Conservation (phyloP, 2,113 vertebrate species). For the Pedetes capensis region DNA sequence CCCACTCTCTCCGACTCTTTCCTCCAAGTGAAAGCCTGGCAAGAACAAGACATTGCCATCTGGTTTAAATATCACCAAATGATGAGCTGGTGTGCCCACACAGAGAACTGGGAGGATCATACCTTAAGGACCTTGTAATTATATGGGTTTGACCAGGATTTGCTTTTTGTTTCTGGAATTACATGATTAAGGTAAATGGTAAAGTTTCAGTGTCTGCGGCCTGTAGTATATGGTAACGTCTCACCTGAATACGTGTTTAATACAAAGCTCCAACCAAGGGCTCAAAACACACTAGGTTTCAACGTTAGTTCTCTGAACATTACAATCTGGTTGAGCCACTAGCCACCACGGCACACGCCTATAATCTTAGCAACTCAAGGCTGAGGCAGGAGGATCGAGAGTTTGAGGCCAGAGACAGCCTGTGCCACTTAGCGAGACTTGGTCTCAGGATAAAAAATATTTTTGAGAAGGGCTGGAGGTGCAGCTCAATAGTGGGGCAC, state of each 20-base stretch:
- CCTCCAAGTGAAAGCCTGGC: background rate
- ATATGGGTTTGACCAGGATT: conserved; percentile 5
- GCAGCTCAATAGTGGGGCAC: too few species aligned
- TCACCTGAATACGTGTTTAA: background rate
- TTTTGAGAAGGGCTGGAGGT: too few species aligned
- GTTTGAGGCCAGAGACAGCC: too few species aligned
- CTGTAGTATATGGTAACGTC: background rate
- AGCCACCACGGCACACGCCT: too few species aligned
- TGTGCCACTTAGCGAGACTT: too few species aligned
- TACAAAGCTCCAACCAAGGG: background rate
- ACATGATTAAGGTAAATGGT: background rate
- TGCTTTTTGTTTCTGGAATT: conserved; percentile 46
- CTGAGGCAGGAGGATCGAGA: too few species aligned
- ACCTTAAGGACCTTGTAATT: conserved; percentile 18
- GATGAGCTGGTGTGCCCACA: conserved; percentile 27
- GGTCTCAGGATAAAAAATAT: too few species aligned
- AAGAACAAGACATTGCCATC: background rate
- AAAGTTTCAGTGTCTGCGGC: background rate
- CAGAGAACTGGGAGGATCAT: conserved; percentile 21
- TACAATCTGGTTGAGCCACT: conserved; percentile 8
- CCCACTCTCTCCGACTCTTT: background rate
- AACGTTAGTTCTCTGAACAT: background rate
- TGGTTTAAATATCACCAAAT: conserved; percentile 53
- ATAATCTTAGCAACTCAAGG: too few species aligned
- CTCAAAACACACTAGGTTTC: background rate